These are phyloP conservation scores for Mohoua ochrocephala DNA, from an alignment of 2,113 vertebrate genomes.

Conservation along the genomic window DNA sequence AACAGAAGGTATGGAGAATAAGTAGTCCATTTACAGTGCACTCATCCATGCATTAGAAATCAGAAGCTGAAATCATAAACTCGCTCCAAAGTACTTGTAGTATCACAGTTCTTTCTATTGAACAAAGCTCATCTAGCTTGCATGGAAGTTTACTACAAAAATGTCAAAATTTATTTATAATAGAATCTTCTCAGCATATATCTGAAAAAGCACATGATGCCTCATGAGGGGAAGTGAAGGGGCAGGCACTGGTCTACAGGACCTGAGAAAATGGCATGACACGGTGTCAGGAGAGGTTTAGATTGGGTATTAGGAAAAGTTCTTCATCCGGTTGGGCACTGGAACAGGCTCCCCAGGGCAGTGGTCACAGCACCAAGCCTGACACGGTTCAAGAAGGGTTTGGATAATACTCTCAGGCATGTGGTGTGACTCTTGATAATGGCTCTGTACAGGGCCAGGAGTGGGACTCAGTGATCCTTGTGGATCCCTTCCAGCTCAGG, in stretches of 20 bases:
- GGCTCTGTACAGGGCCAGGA: background rate
- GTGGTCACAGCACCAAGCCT: background rate
- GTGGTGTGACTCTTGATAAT: background rate
- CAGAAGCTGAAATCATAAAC: background rate
- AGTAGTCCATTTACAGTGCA: background rate
- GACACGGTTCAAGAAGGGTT: background rate
- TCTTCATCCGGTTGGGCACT: background rate
- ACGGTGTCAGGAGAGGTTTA: background rate
- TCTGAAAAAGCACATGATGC: background rate
- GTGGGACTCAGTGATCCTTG: background rate
- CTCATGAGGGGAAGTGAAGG: background rate
- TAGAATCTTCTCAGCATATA: background rate
- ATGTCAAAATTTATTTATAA: background rate
- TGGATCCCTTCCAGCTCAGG: background rate
- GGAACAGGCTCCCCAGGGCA: background rate
- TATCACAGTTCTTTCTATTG: background rate
- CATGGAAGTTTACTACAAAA: background rate
- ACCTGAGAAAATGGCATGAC: background rate
- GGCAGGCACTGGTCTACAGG: background rate
- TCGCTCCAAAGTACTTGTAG: background rate
- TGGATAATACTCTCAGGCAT: background rate
- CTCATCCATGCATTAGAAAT: background rate
- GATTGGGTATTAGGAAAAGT: background rate
- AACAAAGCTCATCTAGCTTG: background rate
- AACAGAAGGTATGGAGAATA: background rate